Evolutionary conservation across 2,113 vertebrate genomes (phyloP).

Genomic region (Anarhynchus alexandrinus): DNA sequence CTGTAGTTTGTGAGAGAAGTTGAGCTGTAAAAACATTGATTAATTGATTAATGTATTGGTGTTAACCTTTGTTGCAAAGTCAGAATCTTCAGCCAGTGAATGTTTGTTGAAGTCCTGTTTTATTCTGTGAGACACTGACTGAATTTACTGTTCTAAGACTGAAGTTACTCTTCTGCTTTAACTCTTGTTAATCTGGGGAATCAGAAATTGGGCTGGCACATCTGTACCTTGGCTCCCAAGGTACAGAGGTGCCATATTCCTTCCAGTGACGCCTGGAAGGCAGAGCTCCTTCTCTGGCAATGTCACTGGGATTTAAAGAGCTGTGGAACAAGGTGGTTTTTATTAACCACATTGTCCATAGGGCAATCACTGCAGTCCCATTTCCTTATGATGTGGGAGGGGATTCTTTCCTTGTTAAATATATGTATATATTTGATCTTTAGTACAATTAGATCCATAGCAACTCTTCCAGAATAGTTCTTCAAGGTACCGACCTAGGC

Average conservation of each 20-base stretch:
- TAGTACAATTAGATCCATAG: background rate
- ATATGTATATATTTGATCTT: background rate
- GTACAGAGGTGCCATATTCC: background rate
- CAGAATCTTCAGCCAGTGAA: background rate
- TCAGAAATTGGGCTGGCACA: background rate
- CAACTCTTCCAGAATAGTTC: background rate
- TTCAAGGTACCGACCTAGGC: background rate
- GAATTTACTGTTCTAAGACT: background rate
- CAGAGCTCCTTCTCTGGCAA: background rate
- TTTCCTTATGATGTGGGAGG: background rate
- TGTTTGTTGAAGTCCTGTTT: background rate
- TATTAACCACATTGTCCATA: background rate
- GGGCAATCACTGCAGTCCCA: background rate
- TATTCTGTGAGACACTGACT: background rate
- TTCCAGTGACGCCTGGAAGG: background rate
- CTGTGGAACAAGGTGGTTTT: background rate
- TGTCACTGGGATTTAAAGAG: background rate
- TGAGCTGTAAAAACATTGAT: background rate
- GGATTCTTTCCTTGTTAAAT: background rate
- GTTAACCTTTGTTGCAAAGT: background rate
- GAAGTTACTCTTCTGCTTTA: background rate
- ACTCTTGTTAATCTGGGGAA: background rate
- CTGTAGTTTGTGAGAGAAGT: background rate
- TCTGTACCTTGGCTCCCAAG: background rate
- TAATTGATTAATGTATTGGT: background rate